phyloP scores from a whole-genome alignment of 2,797 vertebrate genomes.

The Selene dorsalis region DNA sequence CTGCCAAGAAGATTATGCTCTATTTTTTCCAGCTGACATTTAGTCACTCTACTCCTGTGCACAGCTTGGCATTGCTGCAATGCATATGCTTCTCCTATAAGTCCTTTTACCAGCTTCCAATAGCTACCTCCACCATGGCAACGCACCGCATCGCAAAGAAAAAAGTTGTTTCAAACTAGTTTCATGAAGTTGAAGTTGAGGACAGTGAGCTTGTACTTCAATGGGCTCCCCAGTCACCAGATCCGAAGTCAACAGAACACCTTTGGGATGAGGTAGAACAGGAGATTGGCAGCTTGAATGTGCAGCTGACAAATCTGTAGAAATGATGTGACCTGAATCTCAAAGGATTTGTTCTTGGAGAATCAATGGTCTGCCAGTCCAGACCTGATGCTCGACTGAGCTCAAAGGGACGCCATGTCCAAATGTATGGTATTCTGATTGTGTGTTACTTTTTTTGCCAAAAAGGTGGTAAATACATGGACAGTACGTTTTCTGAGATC shows the following conservation, averaged over 20 bases:
- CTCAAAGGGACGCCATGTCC: not conserved
- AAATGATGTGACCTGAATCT: not conserved
- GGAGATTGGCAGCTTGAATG: not conserved
- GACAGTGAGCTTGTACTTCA: not conserved
- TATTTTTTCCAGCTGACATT: conserved; percentile 20
- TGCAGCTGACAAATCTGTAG: not conserved
- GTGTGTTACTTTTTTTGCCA: not conserved
- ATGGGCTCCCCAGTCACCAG: not conserved
- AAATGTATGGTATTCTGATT: not conserved
- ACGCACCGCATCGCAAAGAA: not conserved
- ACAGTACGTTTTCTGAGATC: not conserved
- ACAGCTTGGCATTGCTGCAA: not conserved
- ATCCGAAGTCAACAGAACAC: not conserved
- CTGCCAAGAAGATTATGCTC: conserved; percentile 28
- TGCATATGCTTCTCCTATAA: not conserved
- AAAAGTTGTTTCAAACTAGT: not conserved
- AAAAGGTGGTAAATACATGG: not conserved
- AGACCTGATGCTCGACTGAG: not conserved
- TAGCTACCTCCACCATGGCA: not conserved
- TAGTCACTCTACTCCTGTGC: not conserved
- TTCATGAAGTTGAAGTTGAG: not conserved
- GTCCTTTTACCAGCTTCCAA: not conserved
- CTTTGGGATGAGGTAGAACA: not conserved
- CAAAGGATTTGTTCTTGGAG: not conserved
- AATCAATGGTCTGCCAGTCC: not conserved